Percentiles rank a stretch among this genome's conserved stretches.
phyloP scores from a whole-genome alignment of 1,140 invertebrate species.

The Copidosoma floridanum region DNA sequence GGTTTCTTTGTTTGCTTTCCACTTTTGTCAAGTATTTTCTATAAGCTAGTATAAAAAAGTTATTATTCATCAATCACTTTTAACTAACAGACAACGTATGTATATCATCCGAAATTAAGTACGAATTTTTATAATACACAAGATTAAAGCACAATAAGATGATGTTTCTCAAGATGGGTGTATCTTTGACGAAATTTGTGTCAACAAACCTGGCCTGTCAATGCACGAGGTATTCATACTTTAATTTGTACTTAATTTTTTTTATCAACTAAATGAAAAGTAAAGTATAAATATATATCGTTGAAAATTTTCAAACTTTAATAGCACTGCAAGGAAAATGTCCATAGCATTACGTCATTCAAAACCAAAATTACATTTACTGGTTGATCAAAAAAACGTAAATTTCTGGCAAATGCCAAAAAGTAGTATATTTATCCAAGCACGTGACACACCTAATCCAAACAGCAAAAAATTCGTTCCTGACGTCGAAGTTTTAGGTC shows the following conservation, averaged over 20 bases:
- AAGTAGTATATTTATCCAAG: slow-evolving; percentile 91
- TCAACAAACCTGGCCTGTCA: slow-evolving; percentile 21
- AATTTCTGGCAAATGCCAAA: slow-evolving; percentile 32
- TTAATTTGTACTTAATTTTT: not conserved
- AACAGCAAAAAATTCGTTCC: slow-evolving; percentile 98
- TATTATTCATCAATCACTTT: too few relatives aligned
- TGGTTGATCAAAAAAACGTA: slow-evolving; percentile 11
- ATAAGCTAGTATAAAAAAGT: too few relatives aligned
- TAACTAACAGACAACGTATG: too few relatives aligned
- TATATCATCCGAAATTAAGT: too few relatives aligned
- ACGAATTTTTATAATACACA: too few relatives aligned
- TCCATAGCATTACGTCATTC: slow-evolving; percentile 20
- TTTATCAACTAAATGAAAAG: not conserved
- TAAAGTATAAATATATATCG: not conserved
- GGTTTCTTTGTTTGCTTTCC: too few relatives aligned
- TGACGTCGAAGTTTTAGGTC: slow-evolving; percentile 81
- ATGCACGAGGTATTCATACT: slow-evolving; percentile 32
- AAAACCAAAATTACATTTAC: slow-evolving; percentile 23
- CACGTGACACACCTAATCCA: slow-evolving; percentile 98
- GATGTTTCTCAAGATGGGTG: too few relatives aligned
- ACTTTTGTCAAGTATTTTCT: too few relatives aligned
- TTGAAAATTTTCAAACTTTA: slow-evolving; percentile 24
- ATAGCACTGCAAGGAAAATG: slow-evolving; percentile 17
- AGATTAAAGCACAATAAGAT: too few relatives aligned
- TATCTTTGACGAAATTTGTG: slow-evolving; percentile 33